Evolutionary conservation across 2,113 vertebrate genomes (phyloP).

Genomic region (Proteles cristata): DNA sequence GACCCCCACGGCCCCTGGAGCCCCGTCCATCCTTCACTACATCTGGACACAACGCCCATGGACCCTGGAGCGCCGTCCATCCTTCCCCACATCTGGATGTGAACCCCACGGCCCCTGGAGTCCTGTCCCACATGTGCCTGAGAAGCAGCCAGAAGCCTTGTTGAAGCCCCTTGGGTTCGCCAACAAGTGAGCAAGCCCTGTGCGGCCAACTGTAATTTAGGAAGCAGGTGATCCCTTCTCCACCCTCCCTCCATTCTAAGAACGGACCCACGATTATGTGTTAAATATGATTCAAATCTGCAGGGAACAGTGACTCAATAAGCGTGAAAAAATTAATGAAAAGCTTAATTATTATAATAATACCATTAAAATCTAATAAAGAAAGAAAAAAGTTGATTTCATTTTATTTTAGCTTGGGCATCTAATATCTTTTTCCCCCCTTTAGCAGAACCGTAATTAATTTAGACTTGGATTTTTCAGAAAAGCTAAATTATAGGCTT

Average conservation of each 20-base stretch:
- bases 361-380: slow-evolving; percentile 87
- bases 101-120: not conserved
- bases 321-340: slow-evolving; percentile 87
- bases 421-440: slow-evolving; percentile 74
- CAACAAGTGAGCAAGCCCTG: slow-evolving; percentile 42
- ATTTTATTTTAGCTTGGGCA: slow-evolving; percentile 81
- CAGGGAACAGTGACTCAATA: slow-evolving; percentile 84
- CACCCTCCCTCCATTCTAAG: slow-evolving; percentile 76
- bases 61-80: too few relatives aligned
- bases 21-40: too few relatives aligned
- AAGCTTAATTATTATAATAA: slow-evolving; percentile 89
- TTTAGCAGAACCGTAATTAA: slow-evolving; percentile 72
- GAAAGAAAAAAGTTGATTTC: slow-evolving; percentile 80
- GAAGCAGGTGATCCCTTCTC: slow-evolving; percentile 69
- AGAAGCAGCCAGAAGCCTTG: fast-evolving
- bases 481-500: slow-evolving; percentile 59
- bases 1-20: too few relatives aligned
- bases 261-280: slow-evolving; percentile 83
- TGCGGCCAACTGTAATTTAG: slow-evolving; percentile 71
- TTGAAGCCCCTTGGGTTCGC: not conserved
- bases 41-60: too few relatives aligned
- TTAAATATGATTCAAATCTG: slow-evolving; percentile 86
- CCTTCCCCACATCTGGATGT: fast-evolving
- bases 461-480: slow-evolving; percentile 75
- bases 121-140: fast-evolving